A percentile compares a stretch with the other conserved stretches of the same genome.
These are phyloP conservation scores for Ardeotis arabs DNA, from an alignment of 2,113 vertebrate genomes.

Conservation along the genomic window DNA sequence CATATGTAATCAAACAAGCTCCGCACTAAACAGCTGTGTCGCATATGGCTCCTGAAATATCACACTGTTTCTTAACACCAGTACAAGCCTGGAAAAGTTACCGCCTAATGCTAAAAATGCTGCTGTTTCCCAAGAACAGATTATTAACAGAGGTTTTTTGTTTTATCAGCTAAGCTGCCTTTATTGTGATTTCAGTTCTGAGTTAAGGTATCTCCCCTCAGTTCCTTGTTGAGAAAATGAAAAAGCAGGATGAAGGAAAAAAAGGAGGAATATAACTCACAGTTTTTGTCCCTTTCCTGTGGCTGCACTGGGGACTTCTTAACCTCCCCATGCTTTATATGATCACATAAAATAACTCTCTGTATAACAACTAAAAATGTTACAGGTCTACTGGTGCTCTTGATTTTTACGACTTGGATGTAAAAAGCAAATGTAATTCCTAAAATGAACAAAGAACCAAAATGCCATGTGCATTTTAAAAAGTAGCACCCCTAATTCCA, in stretches of 20 bases:
- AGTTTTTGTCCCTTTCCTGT: neutral
- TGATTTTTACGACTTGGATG: conserved; percentile 5
- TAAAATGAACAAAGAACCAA: neutral
- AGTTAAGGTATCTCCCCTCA: neutral
- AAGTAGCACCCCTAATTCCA: neutral
- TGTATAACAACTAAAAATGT: conserved; percentile 30
- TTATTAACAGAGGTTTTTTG: neutral
- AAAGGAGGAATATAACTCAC: neutral
- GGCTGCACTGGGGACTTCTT: conserved; percentile 23
- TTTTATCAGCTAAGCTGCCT: neutral
- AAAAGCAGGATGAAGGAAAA: neutral
- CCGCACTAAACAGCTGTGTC: neutral
- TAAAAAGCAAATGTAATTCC: conserved; percentile 19
- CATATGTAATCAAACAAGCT: neutral
- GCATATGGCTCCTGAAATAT: neutral
- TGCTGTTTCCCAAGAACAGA: neutral
- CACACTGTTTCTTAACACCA: neutral
- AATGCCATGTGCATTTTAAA: neutral
- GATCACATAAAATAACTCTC: conserved; percentile 37
- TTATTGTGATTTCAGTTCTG: neutral
- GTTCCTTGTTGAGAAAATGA: neutral
- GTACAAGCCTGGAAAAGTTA: neutral
- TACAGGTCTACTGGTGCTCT: conserved; percentile 23
- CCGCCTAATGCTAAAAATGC: neutral
- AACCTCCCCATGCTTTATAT: conserved; percentile 6